Evolutionary conservation across 2,797 vertebrate genomes (phyloP).

Genomic region (Anabacerthia variegaticeps): DNA sequence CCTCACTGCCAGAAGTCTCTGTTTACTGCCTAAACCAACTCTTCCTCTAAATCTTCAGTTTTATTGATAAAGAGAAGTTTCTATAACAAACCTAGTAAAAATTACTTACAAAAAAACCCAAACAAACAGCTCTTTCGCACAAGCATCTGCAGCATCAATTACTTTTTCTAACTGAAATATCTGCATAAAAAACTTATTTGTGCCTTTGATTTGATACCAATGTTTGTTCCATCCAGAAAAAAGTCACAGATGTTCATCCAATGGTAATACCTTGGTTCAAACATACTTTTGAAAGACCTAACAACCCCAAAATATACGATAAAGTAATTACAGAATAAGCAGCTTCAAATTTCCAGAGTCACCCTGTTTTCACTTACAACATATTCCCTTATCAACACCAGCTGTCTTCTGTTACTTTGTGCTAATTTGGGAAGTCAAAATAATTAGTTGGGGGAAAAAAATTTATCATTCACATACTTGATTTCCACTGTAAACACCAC

Average conservation of each 20-base stretch:
- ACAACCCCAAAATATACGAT: neutral
- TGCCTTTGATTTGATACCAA: neutral
- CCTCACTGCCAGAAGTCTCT: neutral
- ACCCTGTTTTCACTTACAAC: neutral
- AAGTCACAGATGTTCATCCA: neutral
- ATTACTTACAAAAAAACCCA: neutral
- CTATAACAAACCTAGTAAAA: neutral
- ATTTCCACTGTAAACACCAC: neutral
- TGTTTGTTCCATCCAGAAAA: neutral
- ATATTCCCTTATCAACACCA: neutral
- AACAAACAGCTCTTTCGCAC: neutral
- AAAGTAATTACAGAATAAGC: neutral
- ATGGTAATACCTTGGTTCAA: neutral
- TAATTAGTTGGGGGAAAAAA: neutral
- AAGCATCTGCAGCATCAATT: neutral
- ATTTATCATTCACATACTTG: accelerated
- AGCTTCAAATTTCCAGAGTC: neutral
- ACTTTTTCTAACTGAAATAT: neutral
- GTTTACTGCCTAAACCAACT: neutral
- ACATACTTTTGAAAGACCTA: neutral
- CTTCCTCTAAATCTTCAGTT: neutral
- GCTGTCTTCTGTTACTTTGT: neutral
- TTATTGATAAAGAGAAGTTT: neutral
- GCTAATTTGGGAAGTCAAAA: neutral
- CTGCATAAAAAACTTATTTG: neutral